Percentiles rank a stretch among this genome's conserved stretches.
Conservation (phyloP, 2,888 invertebrate species). For the Drosophila nr. perissopoda region DNA sequence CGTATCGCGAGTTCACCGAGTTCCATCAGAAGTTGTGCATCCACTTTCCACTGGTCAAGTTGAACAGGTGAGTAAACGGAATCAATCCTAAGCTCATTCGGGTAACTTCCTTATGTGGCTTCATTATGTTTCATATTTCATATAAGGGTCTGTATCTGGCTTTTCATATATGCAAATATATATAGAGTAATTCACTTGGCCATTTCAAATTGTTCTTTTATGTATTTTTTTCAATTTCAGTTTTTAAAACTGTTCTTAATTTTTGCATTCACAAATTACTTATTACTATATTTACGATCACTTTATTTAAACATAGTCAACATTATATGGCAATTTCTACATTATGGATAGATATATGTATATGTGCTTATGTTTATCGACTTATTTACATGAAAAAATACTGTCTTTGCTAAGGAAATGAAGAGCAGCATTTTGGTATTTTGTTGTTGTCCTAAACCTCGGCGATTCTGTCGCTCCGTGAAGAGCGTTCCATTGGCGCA, state of each 20-base stretch:
- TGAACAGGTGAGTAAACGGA: constrained; percentile 90
- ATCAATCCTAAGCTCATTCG: neutral
- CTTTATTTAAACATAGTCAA: constrained; percentile 60
- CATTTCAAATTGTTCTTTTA: neutral
- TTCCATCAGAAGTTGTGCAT: constrained; percentile 97
- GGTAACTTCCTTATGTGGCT: neutral
- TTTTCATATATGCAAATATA: neutral
- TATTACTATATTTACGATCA: constrained; percentile 16
- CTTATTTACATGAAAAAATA: constrained; percentile 65
- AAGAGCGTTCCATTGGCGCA: constrained; percentile 15
- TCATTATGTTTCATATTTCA: neutral
- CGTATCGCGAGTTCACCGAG: constrained; percentile 98
- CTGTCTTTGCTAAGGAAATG: constrained; percentile 71
- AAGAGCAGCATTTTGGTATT: constrained; percentile 31
- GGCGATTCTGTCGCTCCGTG: constrained; percentile 14
- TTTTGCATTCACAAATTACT: neutral
- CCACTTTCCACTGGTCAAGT: constrained; percentile 95
- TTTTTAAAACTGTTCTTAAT: neutral
- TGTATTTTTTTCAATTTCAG: neutral
- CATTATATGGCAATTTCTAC: constrained; percentile 53
- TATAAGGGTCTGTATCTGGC: neutral
- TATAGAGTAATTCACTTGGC: neutral
- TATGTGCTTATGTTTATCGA: constrained; percentile 18
- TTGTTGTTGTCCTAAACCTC: constrained; percentile 51
- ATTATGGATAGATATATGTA: constrained; percentile 15